Base-by-base conservation (phyloP, 2,113 vertebrate species). In the Halcyon senegalensis region DNA sequence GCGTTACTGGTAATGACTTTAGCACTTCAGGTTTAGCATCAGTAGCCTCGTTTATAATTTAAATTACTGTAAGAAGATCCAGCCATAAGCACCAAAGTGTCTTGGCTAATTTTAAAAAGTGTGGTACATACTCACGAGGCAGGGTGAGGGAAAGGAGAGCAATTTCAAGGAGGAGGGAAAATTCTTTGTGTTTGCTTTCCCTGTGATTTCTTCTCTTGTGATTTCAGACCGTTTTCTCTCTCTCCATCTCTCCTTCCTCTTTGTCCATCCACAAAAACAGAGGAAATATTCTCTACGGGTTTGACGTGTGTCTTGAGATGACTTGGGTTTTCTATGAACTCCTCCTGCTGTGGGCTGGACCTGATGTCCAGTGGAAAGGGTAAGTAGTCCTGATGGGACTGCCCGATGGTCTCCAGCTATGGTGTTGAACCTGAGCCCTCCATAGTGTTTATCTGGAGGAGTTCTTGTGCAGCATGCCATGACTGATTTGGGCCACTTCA, bases 231-330 rank as follows among this genome's bases (percentile, higher is more conserved):
- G 7, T 48, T 4, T 7, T 16, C 25, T 68, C 8, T 11, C 4
- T 60, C 44, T 60, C 6, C 28, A 4, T 5, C 15, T 43, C 31
- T 85, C 25, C 41, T 53, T n/a, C 23, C 3, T 16, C 7, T 13
- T 25, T n/a, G 10, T 16, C 67, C 41, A 16, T 48, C 10, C 74
- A 31, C 0, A 3, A 1, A 16, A 12, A 9, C 1, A 5, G 16
- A 59, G 46, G 39, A 39, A 14, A 27, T 9, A 31, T 13, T 13
- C 37, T 13, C 8, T 44, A 17, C 14, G 8, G 39, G 27, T 69
- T 28, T 37, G 74, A 6, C 0, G 6, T 48, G 19, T 43, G 21
- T 27, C 0, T 7, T 18, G 8, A 14, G 4, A 0, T 9, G 12
- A 13, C 4, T 0, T 19, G 13, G 59, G 2, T 58, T 67, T 72